These are phyloP conservation scores for Uloborus plumipes DNA, from an alignment of 2,888 invertebrate genomes.

Conservation along the genomic window DNA sequence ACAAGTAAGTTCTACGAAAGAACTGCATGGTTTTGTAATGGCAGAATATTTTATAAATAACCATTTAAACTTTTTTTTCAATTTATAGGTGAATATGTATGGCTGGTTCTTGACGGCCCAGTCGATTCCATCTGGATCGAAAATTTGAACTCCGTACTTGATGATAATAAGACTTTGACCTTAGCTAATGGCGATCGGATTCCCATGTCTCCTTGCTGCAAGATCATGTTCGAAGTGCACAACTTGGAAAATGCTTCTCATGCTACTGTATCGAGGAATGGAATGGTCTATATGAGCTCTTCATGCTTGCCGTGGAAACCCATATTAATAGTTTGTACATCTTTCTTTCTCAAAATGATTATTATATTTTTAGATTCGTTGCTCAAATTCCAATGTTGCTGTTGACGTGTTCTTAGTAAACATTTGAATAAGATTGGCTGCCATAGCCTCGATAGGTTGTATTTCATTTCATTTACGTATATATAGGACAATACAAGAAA, in stretches of 20 bases:
- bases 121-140: conserved; percentile 99
- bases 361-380: no score
- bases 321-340: conserved; percentile 75
- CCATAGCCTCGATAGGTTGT: no score
- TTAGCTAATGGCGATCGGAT: conserved; percentile 95
- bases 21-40: no score
- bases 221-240: conserved; percentile 96
- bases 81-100: conserved; percentile 83
- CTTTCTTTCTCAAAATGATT: neutral
- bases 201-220: conserved; percentile 93
- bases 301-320: conserved; percentile 95
- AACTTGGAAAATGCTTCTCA: conserved; percentile 98
- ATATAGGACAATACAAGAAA: no score
- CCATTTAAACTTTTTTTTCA: conserved; percentile 1
- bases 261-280: conserved; percentile 94
- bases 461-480: no score
- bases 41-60: neutral
- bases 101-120: conserved; percentile 95
- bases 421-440: no score
- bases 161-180: conserved; percentile 95
- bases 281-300: conserved; percentile 96
- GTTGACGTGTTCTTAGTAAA: no score
- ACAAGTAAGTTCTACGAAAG: neutral
- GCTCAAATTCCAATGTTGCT: no score
- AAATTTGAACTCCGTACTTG: conserved; percentile 95